A percentile compares a stretch with the other conserved stretches of the same genome.
Conservation (phyloP, 2,797 vertebrate genomes). For the Hydrolagus colliei region DNA sequence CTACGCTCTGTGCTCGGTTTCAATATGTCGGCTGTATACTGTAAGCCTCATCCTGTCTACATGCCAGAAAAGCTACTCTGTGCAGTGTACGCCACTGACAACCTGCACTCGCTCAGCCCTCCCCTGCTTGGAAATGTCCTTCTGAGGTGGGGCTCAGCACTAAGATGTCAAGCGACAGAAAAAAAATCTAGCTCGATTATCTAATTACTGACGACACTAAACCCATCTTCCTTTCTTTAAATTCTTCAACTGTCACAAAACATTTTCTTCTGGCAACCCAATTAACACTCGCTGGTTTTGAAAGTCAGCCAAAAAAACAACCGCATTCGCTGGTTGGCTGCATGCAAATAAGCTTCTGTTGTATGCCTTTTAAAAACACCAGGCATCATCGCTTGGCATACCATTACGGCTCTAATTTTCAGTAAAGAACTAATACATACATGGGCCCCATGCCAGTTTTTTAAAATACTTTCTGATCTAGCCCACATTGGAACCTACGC, state of each 20-base stretch:
- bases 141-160: slow-evolving; percentile 39
- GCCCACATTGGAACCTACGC: slow-evolving; percentile 34
- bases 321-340: slow-evolving; percentile 33
- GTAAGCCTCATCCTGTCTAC: slow-evolving; percentile 68
- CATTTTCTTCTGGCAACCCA: slow-evolving; percentile 47
- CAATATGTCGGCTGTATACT: slow-evolving; percentile 74
- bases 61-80: slow-evolving; percentile 70
- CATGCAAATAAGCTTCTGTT: slow-evolving; percentile 33
- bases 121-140: slow-evolving; percentile 48
- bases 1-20: slow-evolving; percentile 57
- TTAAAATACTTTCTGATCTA: slow-evolving; percentile 48
- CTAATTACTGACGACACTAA: slow-evolving; percentile 61
- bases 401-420: slow-evolving; percentile 34
- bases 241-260: slow-evolving; percentile 54
- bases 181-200: slow-evolving; percentile 53
- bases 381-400: slow-evolving; percentile 28
- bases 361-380: slow-evolving; percentile 31
- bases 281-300: slow-evolving; percentile 46
- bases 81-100: slow-evolving; percentile 49
- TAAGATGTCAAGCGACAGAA: slow-evolving; percentile 43
- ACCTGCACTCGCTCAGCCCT: slow-evolving; percentile 44
- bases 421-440: slow-evolving; percentile 50
- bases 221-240: slow-evolving; percentile 56
- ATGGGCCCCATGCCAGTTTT: slow-evolving; percentile 57
- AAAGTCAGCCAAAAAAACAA: slow-evolving; percentile 51